Percentiles rank a stretch among this genome's conserved stretches.
Evolutionary conservation across 2,888 invertebrate genomes (phyloP).

Genomic region (Heliconius aoede): DNA sequence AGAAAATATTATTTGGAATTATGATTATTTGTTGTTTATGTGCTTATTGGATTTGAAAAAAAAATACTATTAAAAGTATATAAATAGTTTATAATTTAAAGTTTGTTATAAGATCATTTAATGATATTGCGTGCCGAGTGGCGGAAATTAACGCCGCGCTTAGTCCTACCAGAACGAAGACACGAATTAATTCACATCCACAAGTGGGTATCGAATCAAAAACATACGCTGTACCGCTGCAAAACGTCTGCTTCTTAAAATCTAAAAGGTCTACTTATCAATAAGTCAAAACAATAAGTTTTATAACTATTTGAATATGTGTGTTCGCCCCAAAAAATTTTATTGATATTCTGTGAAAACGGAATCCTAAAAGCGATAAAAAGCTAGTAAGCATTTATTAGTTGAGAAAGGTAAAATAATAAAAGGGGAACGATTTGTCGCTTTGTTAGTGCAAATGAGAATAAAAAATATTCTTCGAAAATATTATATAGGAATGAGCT

Average conservation of each 20-base stretch:
- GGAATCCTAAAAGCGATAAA: constrained; percentile 57
- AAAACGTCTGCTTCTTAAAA: background rate
- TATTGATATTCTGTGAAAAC: background rate
- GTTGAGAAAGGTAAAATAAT: constrained; percentile 55
- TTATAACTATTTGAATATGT: too few relatives aligned
- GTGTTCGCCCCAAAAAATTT: background rate
- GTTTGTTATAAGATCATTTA: too few relatives aligned
- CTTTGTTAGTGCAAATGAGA: constrained; percentile 49
- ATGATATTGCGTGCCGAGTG: too few relatives aligned
- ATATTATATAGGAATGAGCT: background rate
- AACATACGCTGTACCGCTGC: background rate
- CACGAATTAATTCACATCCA: background rate
- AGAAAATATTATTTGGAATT: too few relatives aligned
- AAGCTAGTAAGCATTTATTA: constrained; percentile 73
- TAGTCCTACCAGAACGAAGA: background rate
- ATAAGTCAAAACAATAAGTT: background rate
- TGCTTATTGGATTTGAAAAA: background rate
- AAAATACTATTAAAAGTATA: too few relatives aligned
- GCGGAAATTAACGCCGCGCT: too few relatives aligned
- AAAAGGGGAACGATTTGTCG: constrained; percentile 61
- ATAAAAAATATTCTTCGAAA: constrained; percentile 21
- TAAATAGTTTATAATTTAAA: too few relatives aligned
- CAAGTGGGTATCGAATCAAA: background rate
- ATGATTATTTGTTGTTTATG: background rate
- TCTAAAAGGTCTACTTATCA: background rate